Base-by-base conservation (phyloP, 1,140 invertebrate species). In the Diachasma alloeum region DNA sequence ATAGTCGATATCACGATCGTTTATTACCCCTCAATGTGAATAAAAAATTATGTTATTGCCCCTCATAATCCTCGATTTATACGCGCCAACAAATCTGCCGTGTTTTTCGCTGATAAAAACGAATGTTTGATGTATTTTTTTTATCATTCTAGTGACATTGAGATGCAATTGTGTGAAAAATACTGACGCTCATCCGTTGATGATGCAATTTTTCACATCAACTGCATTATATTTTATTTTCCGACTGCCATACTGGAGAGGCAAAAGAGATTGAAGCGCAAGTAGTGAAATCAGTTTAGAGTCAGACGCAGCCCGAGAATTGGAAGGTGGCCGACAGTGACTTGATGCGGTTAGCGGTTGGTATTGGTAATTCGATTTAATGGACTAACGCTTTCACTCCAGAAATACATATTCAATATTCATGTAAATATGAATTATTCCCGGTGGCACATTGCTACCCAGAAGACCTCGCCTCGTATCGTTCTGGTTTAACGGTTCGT, bases 341-440 rank as follows among this genome's bases (percentile, higher is more conserved):
- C 84, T 86, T 84, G 83, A 86, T 83, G 81, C 79, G 81, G 83
- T 86, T 86, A 86, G 82, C 81, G 83, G 83, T 82, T 85, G 82
- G 83, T 79, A 78, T 80, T 71, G 79, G 75, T 86, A 86, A 86
- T 81, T 86, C 82, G 83, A 85, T 86, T 86, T 84, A 81, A 82
- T 81, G 83, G 80, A 85, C 83, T 82, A 83, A 82, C 82, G 81
- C 84, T 79, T 81, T 79, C 79, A 72, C 78, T 80, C 31, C 59
- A 56, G 39, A 22, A 68, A 36, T 78, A 56, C 72, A 48, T 68
- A 72, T 63, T 74, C 66, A 77, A 83, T 84, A 83, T 85, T 86
- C 85, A 85, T 86, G 85, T 83, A 85, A 85, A 85, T 86, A 83
- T 81, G 80, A 85, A 84, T 84, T 84, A 86, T 85, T 85, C 83